These are phyloP conservation scores for Drosophila diplacantha DNA, from an alignment of 2,888 invertebrate species.

Conservation along the genomic window DNA sequence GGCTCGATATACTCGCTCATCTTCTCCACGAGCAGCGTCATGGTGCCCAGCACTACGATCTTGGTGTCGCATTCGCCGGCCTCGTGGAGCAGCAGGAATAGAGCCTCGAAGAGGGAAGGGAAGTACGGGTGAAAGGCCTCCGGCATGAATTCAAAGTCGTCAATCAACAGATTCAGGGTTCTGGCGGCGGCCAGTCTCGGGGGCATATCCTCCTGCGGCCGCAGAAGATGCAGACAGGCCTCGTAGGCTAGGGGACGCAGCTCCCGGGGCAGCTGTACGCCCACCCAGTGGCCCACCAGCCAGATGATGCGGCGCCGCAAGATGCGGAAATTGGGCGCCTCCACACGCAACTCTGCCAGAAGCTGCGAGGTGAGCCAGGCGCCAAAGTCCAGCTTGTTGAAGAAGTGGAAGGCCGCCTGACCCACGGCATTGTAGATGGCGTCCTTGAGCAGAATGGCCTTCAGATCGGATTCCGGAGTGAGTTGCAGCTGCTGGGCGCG, in stretches of 20 bases:
- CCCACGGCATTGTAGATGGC: slow-evolving; percentile 96
- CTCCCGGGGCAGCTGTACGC: slow-evolving; percentile 89
- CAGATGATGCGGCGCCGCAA: slow-evolving; percentile 90
- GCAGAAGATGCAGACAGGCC: slow-evolving; percentile 85
- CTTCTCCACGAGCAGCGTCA: slow-evolving; percentile 92
- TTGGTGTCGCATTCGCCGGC: slow-evolving; percentile 95
- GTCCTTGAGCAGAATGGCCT: slow-evolving; percentile 90
- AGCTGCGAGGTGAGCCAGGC: slow-evolving; percentile 92
- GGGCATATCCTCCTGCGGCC: slow-evolving; percentile 89
- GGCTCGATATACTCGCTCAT: slow-evolving; percentile 85
- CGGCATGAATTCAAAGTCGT: slow-evolving; percentile 94
- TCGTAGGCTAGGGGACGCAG: slow-evolving; percentile 90
- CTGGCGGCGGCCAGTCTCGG: slow-evolving; percentile 92
- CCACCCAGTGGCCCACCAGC: slow-evolving; percentile 86
- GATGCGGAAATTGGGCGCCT: slow-evolving; percentile 89
- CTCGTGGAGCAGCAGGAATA: slow-evolving; percentile 91
- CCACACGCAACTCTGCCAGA: slow-evolving; percentile 88
- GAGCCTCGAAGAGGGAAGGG: slow-evolving; percentile 86
- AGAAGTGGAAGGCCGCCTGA: slow-evolving; percentile 91
- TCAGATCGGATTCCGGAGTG: slow-evolving; percentile 84
- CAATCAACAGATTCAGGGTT: slow-evolving; percentile 89
- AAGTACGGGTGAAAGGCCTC: slow-evolving; percentile 92
- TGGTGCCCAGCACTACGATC: slow-evolving; percentile 94
- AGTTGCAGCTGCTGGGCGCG: slow-evolving; percentile 84
- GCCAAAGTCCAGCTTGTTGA: slow-evolving; percentile 96